These are phyloP conservation scores for Xylocopa sonorina DNA, from an alignment of 1,140 invertebrate genomes.

Conservation along the genomic window DNA sequence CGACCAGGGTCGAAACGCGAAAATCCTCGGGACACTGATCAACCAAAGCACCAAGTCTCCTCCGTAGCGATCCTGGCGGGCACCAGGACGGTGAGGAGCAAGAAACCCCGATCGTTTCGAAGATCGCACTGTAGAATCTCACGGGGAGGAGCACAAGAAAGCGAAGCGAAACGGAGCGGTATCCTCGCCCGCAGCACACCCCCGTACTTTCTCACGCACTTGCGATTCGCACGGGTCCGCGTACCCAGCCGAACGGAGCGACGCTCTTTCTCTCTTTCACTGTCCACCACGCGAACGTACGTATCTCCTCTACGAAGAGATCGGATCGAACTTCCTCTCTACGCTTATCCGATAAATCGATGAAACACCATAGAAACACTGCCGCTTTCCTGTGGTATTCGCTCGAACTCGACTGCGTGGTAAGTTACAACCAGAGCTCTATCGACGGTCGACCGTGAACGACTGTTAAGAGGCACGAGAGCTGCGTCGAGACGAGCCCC, in stretches of 20 bases:
- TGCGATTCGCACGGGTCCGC: slow-evolving; percentile 27
- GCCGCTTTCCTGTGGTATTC: too few relatives aligned
- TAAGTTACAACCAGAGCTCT: neutral
- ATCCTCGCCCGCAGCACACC: slow-evolving; percentile 39
- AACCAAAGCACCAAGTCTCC: neutral
- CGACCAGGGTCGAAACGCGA: neutral
- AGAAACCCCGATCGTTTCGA: neutral
- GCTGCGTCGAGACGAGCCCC: slow-evolving; percentile 40
- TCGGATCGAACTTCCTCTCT: neutral
- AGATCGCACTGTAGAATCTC: slow-evolving; percentile 8
- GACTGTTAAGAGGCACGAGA: neutral
- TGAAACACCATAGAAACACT: neutral
- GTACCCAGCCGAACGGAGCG: slow-evolving; percentile 11
- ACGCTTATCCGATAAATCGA: neutral
- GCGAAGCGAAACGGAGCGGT: slow-evolving; percentile 14
- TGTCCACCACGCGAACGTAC: slow-evolving; percentile 6
- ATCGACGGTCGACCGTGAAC: neutral
- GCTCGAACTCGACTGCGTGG: neutral
- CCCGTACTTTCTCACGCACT: slow-evolving; percentile 47
- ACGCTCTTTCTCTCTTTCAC: slow-evolving; percentile 12
- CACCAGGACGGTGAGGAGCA: neutral
- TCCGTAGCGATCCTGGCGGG: neutral
- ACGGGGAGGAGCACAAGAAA: slow-evolving; percentile 34
- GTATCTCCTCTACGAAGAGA: neutral
- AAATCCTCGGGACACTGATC: neutral